Evolutionary conservation across 2,797 vertebrate species (phyloP), one percentile per base, ranked within the genome.

Genomic region (Tauraco hartlaubi): DNA sequence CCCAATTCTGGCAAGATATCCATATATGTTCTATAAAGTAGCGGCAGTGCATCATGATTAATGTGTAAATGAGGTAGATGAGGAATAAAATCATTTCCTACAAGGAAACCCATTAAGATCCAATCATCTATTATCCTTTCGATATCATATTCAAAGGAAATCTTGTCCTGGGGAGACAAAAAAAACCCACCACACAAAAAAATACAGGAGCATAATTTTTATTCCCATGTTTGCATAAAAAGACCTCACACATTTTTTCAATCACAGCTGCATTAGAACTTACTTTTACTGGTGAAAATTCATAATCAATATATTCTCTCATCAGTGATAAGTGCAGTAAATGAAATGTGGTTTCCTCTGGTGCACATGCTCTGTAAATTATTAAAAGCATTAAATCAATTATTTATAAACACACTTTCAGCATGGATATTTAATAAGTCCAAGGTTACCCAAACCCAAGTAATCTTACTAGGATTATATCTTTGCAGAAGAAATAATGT

Each of bases 71-170:
- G 98, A 98, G 99, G 99, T 98, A 99, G 99, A 97, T 99, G 99
- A 97, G 99, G 99, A 96, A 99, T 99, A 98, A 99, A 99, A 98
- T 99, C 99, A 96, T 99, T 99, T 96, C 99, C 99, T 91, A 99
- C 99, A 62, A 99, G 98, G 98, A 99, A 99, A 91, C 99, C 99
- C 99, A 99, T 99, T 96, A 99, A 98, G 93, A 99, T 99, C 99
- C 99, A 99, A 98, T 99, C 99, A 80, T 99, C 99, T 98, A 99
- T 99, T 98, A 99, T 98, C 94, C 98, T 98, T 98, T 99, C 99
- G 98, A 99, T 97, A 97, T 99, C 99, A 93, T 99, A 99, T 81
- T 98, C 97, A 91, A 99, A 99, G 31, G 98, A 98, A 80, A 99
- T 98, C 89, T 98, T 98, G 91, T 98, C 97, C 99, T 99, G 86